A percentile compares a stretch with the other conserved stretches of the same genome.
These are phyloP conservation scores for Panopea generosa DNA, from an alignment of 2,888 invertebrate genomes.

Conservation along the genomic window DNA sequence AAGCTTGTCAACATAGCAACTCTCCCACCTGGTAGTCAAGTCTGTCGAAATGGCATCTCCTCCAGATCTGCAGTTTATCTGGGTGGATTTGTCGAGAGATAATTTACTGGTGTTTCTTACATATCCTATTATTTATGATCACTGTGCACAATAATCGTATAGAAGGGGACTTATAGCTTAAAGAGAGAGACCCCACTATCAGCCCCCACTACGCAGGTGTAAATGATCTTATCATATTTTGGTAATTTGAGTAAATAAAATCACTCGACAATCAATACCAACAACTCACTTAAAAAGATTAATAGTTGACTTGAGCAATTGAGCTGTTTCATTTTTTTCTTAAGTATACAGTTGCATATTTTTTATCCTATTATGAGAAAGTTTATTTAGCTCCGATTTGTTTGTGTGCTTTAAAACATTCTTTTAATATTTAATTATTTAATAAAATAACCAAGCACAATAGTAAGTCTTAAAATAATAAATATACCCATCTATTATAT, in stretches of 20 bases:
- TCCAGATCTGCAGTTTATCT: conserved; percentile 52
- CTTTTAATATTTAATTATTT: no score
- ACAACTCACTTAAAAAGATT: no score
- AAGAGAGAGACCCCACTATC: neutral
- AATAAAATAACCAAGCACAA: no score
- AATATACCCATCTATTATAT: no score
- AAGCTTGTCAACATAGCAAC: conserved; percentile 34
- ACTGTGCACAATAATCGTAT: neutral
- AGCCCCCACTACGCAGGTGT: conserved; percentile 41
- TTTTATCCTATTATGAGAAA: no score
- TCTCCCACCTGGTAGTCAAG: conserved; percentile 21
- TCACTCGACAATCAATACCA: conserved; percentile 1
- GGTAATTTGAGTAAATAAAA: conserved; percentile 38
- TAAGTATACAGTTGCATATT: no score
- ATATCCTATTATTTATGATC: conserved; percentile 47
- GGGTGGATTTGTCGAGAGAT: conserved; percentile 34
- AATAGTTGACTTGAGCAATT: no score
- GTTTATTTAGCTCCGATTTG: no score
- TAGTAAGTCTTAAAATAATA: no score
- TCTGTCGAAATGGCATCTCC: conserved; percentile 11
- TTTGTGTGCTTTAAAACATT: no score
- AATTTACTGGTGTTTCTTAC: conserved; percentile 35
- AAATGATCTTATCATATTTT: conserved; percentile 44
- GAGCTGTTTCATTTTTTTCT: no score
- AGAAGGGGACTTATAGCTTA: neutral